Percentiles rank a stretch among this genome's conserved stretches.
These are phyloP conservation scores for Lucilia cuprina DNA, from an alignment of 1,140 invertebrate species.

Conservation along the genomic window DNA sequence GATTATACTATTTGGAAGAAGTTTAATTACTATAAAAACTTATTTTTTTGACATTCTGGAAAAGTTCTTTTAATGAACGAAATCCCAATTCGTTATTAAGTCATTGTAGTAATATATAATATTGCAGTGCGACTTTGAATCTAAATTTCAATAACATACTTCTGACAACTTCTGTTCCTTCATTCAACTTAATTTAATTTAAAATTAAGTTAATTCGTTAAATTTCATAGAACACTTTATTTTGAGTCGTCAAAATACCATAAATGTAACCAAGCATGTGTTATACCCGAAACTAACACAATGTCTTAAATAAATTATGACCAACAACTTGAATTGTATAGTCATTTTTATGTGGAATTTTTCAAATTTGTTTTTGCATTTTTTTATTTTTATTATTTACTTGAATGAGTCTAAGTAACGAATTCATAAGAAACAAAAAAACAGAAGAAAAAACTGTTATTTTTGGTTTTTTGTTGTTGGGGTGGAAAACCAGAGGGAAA, in stretches of 20 bases:
- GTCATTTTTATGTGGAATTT: conserved; percentile 19
- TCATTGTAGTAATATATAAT: neutral
- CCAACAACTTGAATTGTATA: conserved; percentile 22
- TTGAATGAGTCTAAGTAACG: neutral
- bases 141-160: neutral
- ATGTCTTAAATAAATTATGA: conserved; percentile 26
- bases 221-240: neutral
- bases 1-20: too few relatives aligned
- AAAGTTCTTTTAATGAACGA: too few relatives aligned
- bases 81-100: neutral
- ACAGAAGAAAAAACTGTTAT: neutral
- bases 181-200: neutral
- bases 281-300: neutral
- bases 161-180: too few relatives aligned
- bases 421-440: neutral
- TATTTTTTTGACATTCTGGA: too few relatives aligned
- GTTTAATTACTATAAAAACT: too few relatives aligned
- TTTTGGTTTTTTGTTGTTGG: neutral
- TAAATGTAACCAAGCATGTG: neutral
- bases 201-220: neutral
- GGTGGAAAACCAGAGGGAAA: too few relatives aligned
- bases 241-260: neutral
- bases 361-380: neutral
- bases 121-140: neutral
- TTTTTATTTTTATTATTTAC: neutral